Percentiles rank a stretch among this genome's conserved stretches.
Evolutionary conservation across 2,888 invertebrate genomes (phyloP).

Genomic region (Diarsia rubi): DNA sequence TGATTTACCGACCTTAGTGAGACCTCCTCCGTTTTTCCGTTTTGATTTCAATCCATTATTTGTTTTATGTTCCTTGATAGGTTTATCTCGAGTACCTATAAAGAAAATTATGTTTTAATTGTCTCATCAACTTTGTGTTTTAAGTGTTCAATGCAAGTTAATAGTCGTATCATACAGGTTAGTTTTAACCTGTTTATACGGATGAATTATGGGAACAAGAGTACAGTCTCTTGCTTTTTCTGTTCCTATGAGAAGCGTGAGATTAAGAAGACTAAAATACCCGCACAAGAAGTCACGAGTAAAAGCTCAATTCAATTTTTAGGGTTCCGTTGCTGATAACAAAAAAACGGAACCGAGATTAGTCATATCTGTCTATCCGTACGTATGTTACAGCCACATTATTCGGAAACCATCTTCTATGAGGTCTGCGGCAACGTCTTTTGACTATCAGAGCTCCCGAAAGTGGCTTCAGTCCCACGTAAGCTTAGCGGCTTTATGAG

Average conservation of each 20-base stretch:
- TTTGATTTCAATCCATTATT: background rate
- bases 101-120: constrained; percentile 48
- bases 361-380: too few relatives aligned
- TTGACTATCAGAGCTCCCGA: too few relatives aligned
- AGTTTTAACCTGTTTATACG: background rate
- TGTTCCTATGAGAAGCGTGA: too few relatives aligned
- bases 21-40: background rate
- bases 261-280: background rate
- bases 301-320: background rate
- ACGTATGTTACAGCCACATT: too few relatives aligned
- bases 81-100: constrained; percentile 43
- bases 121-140: background rate
- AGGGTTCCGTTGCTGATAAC: too few relatives aligned
- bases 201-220: too few relatives aligned
- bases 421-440: too few relatives aligned
- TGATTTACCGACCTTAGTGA: background rate
- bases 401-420: too few relatives aligned
- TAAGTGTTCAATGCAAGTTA: background rate
- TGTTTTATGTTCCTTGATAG: constrained; percentile 1
- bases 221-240: too few relatives aligned
- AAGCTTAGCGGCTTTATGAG: too few relatives aligned
- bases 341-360: too few relatives aligned
- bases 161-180: background rate
- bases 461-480: too few relatives aligned
- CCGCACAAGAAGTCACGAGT: background rate